Base-by-base conservation (phyloP, 2,888 invertebrate species). In the Orchesella flavescens region DNA sequence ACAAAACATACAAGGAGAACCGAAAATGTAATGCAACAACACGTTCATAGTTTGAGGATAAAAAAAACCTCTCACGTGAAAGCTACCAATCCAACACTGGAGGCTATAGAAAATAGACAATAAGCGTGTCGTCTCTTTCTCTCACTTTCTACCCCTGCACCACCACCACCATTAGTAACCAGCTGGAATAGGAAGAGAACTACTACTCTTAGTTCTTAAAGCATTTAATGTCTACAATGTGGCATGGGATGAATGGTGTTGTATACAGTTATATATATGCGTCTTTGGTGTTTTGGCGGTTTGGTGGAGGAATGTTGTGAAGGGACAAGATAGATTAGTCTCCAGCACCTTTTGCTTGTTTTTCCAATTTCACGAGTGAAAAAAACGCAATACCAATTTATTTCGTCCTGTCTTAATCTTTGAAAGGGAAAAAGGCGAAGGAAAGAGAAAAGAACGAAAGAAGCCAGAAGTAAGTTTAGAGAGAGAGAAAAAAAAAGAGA, bases 321-420 rank as follows among this genome's bases (percentile, higher is more conserved):
- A 80, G 80, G 80, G 68, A 73, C 72, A 73, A 80, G 80, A 80
- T 53, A 80, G 80, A 80, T 80, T 80, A 80, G 80, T 80, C 80
- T 55, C 73, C 73, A 46, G 66, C 73, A 74, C 80, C 80, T 80
- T 74, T 79, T 72, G 15, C 71, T 71, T 79, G 79, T 79, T 79
- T 71, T 80, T 74, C 80, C 80, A 80, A 80, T 80, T 80, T 80
- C 73, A 80, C 73, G 65, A 80, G 66, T 80, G 80, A 73, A 80
- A 80, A 78, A 79, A 79, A 73, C 73, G 73, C 57, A 73, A 79
- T 72, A 65, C 72, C 79, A 79, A 80, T 80, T 80, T 80, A 80
- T 80, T 80, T 74, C 55, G 66, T 66, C 63, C 65, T 66, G 80
- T 80, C 73, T 74, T 80, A 80, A 73, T 80, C 73, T 73, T 65